These are phyloP conservation scores for Morpho deidamia DNA, from an alignment of 2,888 invertebrate genomes.

Conservation along the genomic window DNA sequence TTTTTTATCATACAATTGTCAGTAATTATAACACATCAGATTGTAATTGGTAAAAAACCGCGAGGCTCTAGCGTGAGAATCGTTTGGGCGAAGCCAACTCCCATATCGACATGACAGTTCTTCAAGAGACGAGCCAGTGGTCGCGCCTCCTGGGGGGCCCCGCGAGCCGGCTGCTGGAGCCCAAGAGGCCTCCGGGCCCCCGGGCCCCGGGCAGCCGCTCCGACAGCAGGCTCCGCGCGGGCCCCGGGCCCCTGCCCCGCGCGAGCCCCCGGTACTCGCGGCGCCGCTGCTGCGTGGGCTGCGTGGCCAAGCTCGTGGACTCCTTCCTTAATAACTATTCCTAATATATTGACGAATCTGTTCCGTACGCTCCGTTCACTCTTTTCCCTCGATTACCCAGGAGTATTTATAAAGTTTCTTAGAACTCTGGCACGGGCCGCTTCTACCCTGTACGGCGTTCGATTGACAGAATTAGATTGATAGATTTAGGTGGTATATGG, in stretches of 20 bases:
- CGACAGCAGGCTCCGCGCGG: neutral
- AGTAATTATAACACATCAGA: too few species aligned
- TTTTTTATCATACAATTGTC: too few species aligned
- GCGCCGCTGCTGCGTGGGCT: slow-evolving; percentile 43
- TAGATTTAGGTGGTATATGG: too few species aligned
- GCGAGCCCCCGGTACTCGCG: slow-evolving; percentile 20
- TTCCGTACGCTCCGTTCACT: neutral
- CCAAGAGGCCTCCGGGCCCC: neutral
- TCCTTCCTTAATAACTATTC: slow-evolving; percentile 55
- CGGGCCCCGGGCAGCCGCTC: neutral
- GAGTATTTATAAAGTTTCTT: too few species aligned
- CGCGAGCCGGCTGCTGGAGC: neutral
- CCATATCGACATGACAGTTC: neutral
- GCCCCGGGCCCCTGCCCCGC: slow-evolving; percentile 13
- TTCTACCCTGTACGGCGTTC: too few species aligned
- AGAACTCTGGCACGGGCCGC: too few species aligned
- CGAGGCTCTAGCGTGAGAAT: too few species aligned
- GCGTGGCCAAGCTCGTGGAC: slow-evolving; percentile 52
- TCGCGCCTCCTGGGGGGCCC: neutral
- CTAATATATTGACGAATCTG: slow-evolving; percentile 19
- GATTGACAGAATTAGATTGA: too few species aligned
- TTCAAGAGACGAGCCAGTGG: neutral
- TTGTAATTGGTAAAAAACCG: too few species aligned
- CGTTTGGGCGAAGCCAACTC: neutral
- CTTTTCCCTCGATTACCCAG: too few species aligned